phyloP scores from a whole-genome alignment of 2,888 invertebrate species.

The Notodonta ziczac region DNA sequence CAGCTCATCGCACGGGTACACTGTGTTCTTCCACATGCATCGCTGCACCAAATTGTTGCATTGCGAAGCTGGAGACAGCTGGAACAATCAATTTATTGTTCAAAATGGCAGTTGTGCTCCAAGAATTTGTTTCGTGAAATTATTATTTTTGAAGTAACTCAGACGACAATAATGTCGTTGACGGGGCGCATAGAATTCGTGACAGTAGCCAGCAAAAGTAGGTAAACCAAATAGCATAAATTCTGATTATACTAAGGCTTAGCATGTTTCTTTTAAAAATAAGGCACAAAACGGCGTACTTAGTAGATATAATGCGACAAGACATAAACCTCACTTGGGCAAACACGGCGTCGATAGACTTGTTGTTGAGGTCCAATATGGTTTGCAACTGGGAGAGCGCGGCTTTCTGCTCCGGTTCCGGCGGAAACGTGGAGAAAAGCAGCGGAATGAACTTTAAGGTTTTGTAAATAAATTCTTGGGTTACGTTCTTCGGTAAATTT shows the following conservation, averaged over 20 bases:
- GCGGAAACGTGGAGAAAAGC: conserved; percentile 52
- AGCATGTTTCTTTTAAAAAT: too few species aligned
- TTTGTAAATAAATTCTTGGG: conserved; percentile 60
- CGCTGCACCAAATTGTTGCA: conserved; percentile 78
- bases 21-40: conserved; percentile 85
- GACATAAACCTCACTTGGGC: conserved; percentile 47
- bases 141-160: background rate
- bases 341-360: conserved; percentile 57
- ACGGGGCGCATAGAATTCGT: too few species aligned
- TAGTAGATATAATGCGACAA: too few species aligned
- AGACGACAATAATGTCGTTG: too few species aligned
- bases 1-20: conserved; percentile 76
- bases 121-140: background rate
- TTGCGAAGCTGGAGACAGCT: conserved; percentile 75
- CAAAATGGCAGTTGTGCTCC: too few species aligned
- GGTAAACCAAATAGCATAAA: too few species aligned
- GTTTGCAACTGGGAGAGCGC: conserved; percentile 56
- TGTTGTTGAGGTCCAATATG: conserved; percentile 65
- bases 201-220: too few species aligned
- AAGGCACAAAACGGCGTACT: too few species aligned
- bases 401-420: conserved; percentile 44
- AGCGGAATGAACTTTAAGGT: conserved; percentile 59
- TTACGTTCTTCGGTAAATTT: conserved; percentile 58
- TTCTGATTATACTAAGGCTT: too few species aligned
- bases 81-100: conserved; percentile 15